phyloP scores from a whole-genome alignment of 35 echinoderm and acorn worm genomes.

The Lytechinus variegatus region DNA sequence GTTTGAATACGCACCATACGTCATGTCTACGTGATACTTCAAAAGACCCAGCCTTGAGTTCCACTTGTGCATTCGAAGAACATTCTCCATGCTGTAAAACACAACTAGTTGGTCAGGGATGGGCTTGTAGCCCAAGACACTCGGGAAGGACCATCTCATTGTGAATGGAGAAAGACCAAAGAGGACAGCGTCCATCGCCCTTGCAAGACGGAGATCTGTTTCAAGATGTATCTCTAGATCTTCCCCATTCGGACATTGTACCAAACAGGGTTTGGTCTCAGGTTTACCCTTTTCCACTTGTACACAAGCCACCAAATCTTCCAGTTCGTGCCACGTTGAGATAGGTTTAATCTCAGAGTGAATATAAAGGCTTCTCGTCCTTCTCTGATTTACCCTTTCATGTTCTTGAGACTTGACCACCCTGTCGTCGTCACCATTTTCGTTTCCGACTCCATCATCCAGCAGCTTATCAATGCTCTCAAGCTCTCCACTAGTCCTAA shows the following conservation, averaged over 20 bases:
- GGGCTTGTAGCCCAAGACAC: slow-evolving; percentile 55
- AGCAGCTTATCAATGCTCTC: not conserved
- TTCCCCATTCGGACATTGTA: slow-evolving; percentile 45
- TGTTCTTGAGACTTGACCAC: not conserved
- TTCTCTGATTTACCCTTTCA: not conserved
- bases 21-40: slow-evolving; percentile 74
- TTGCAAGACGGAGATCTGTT: not conserved
- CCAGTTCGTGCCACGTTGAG: slow-evolving; percentile 66
- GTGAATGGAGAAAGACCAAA: slow-evolving; percentile 77
- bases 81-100: slow-evolving; percentile 80
- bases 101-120: slow-evolving; percentile 51
- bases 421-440: not conserved
- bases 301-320: slow-evolving; percentile 47
- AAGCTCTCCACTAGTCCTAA: not conserved
- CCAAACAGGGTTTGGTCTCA: slow-evolving; percentile 47
- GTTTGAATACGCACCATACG: slow-evolving; percentile 62
- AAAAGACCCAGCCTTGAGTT: slow-evolving; percentile 10
- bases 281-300: slow-evolving; percentile 6
- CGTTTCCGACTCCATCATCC: not conserved
- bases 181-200: slow-evolving; percentile 67
- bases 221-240: slow-evolving; percentile 51
- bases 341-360: slow-evolving; percentile 61
- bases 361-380: slow-evolving; percentile 55
- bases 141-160: not conserved
- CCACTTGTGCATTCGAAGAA: slow-evolving; percentile 72